Base-by-base conservation (phyloP, 1,140 invertebrate genomes). In the Cydia fagiglandana region DNA sequence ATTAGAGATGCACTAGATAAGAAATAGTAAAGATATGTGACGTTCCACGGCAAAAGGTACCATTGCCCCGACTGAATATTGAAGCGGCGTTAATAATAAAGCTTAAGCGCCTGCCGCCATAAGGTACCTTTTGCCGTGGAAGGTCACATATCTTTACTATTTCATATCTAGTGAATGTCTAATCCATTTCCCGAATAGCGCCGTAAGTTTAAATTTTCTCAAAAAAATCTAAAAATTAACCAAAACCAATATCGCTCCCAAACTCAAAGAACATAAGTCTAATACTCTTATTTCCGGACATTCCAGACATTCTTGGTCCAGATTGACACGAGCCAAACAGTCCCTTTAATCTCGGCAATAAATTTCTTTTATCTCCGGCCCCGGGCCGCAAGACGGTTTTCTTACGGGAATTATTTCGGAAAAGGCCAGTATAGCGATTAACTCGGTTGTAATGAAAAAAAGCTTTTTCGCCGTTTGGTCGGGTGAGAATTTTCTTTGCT, bases 391-490 rank as follows among this genome's bases (percentile, higher is more conserved):
- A 53, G 50, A 53, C 50, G 50, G 50, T 53, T 53, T 53, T 17
- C 50, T 53, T 53, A 7, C 50, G n/a, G 50, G 50, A 53, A 53
- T 53, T n/a, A n/a, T 17, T 53, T 53, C 50, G 50, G n/a, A 53
- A 50, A 50, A 15, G 47, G 50, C 50, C 50, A 6, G 50, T 53
- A 17, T 53, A 53, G n/a, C 50, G 50, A 53, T 53, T 53, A 53
- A 53, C 50, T 53, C 50, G 50, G 50, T n/a, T 53, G 50, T 53
- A 53, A 53, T 53, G 50, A 53, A 53, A 53, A 34, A 17, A 53
- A n/a, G n/a, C 50, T 53, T 53, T 53, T 50, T 15, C 15, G 47
- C 47, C 15, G 47, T 47, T 47, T 47, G 10, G n/a, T 6, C 2
- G 50, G 50, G 50, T 13, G 45, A 12, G 45, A 47, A 47, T 47